Evolutionary conservation across 1,140 invertebrate genomes (phyloP).

Genomic region (Alviniconcha marisindica): DNA sequence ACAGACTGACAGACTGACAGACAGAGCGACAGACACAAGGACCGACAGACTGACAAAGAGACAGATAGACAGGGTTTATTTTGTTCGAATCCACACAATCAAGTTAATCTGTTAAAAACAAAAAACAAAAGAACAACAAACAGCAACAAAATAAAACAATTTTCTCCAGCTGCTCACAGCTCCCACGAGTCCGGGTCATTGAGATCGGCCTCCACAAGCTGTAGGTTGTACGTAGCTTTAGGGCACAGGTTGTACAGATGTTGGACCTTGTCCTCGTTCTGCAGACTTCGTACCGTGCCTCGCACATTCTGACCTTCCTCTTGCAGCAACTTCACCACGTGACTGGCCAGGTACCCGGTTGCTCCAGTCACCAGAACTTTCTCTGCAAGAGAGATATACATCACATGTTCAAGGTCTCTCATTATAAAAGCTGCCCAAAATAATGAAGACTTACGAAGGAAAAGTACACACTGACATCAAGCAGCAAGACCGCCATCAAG

Average conservation of each 20-base stretch:
- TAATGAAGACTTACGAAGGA: too few species aligned
- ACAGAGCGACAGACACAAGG: too few species aligned
- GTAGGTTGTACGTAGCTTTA: conserved; percentile 76
- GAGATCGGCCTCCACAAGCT: conserved; percentile 75
- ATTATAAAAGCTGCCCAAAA: too few species aligned
- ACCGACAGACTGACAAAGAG: too few species aligned
- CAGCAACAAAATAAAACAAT: neutral
- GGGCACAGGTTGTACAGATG: conserved; percentile 74
- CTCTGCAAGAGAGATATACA: too few species aligned
- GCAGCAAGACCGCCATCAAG: too few species aligned
- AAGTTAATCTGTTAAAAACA: too few species aligned
- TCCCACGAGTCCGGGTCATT: conserved; percentile 71
- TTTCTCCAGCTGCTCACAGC: conserved; percentile 61
- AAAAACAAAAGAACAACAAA: too few species aligned
- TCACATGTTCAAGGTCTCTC: too few species aligned
- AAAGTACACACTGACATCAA: too few species aligned
- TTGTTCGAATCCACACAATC: too few species aligned
- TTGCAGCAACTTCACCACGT: conserved; percentile 78
- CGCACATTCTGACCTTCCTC: conserved; percentile 78
- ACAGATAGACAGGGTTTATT: neutral
- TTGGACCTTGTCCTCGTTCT: conserved; percentile 75
- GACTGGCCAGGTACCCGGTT: conserved; percentile 79
- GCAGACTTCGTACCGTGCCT: conserved; percentile 78
- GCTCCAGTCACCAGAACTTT: conserved; percentile 81
- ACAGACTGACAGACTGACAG: too few species aligned